Evolutionary conservation across 2,113 vertebrate genomes (phyloP).

Genomic region (Centropus bengalensis): DNA sequence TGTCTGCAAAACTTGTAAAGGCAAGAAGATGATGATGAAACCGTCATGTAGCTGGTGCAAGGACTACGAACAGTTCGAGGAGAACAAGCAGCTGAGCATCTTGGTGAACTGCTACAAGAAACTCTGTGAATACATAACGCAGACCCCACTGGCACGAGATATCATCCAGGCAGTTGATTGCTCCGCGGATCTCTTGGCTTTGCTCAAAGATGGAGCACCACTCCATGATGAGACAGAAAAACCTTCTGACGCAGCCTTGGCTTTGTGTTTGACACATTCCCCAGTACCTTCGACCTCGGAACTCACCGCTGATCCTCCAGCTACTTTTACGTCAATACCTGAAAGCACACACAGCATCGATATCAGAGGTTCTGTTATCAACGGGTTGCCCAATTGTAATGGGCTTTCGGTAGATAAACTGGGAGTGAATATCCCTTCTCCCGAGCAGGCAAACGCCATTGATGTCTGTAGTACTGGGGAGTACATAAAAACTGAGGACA

Average conservation of each 20-base stretch:
- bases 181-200: slow-evolving; percentile 88
- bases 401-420: slow-evolving; percentile 87
- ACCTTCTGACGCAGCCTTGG: slow-evolving; percentile 78
- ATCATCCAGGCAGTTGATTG: slow-evolving; percentile 87
- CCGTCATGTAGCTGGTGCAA: slow-evolving; percentile 94
- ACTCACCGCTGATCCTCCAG: slow-evolving; percentile 69
- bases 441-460: slow-evolving; percentile 79
- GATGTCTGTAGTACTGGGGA: slow-evolving; percentile 83
- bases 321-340: slow-evolving; percentile 69
- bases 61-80: slow-evolving; percentile 93
- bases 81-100: slow-evolving; percentile 93
- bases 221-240: slow-evolving; percentile 82
- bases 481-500: slow-evolving; percentile 84
- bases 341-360: slow-evolving; percentile 75
- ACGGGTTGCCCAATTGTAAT: slow-evolving; percentile 91
- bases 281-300: slow-evolving; percentile 85
- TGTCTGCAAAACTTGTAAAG: slow-evolving; percentile 93
- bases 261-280: slow-evolving; percentile 85
- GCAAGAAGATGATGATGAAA: slow-evolving; percentile 94
- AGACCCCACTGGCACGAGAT: slow-evolving; percentile 87
- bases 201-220: slow-evolving; percentile 89
- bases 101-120: slow-evolving; percentile 94
- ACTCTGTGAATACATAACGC: slow-evolving; percentile 92
- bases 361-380: slow-evolving; percentile 81
- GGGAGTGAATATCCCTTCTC: slow-evolving; percentile 85